A percentile compares a stretch with the other conserved stretches of the same genome.
phyloP scores from a whole-genome alignment of 37 sponge, comb jelly and placozoan genomes.

The Chondrosia reniformis region DNA sequence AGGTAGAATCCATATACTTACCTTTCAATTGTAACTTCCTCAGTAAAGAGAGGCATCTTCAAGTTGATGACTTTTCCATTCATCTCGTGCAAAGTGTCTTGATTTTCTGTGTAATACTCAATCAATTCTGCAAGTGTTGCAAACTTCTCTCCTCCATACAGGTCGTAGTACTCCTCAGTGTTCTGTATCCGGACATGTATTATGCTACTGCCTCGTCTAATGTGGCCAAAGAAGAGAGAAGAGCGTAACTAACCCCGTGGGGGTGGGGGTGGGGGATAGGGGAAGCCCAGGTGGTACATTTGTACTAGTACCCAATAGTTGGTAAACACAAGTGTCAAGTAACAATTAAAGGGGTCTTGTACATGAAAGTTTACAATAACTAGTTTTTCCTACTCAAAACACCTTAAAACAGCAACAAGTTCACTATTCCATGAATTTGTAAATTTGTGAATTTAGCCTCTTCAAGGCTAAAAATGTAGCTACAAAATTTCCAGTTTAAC shows the following conservation, averaged over 20 bases:
- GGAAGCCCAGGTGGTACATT: too few species aligned
- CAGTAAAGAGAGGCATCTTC: conserved; percentile 47
- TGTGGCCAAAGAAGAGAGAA: not conserved
- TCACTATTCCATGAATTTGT: too few species aligned
- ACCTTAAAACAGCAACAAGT: too few species aligned
- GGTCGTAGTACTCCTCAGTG: conserved; percentile 74
- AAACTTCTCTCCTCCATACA: conserved; percentile 83
- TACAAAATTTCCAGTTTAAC: too few species aligned
- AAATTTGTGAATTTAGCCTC: too few species aligned
- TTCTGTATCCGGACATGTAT: conserved; percentile 72
- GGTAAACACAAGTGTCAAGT: too few species aligned
- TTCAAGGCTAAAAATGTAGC: too few species aligned
- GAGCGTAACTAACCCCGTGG: not conserved
- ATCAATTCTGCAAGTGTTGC: conserved; percentile 73
- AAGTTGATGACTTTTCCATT: conserved; percentile 70
- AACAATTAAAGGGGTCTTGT: too few species aligned
- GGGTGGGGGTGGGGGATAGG: not conserved
- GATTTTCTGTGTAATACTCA: conserved; percentile 75
- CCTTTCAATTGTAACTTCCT: conserved; percentile 62
- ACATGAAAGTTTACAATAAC: too few species aligned
- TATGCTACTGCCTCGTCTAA: conserved; percentile 47
- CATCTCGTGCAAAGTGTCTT: conserved; percentile 64
- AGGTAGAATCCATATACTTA: not conserved
- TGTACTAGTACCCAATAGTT: too few species aligned
- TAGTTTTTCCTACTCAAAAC: too few species aligned